phyloP scores from a whole-genome alignment of 2,797 vertebrate genomes.

The Xenopus petersii region DNA sequence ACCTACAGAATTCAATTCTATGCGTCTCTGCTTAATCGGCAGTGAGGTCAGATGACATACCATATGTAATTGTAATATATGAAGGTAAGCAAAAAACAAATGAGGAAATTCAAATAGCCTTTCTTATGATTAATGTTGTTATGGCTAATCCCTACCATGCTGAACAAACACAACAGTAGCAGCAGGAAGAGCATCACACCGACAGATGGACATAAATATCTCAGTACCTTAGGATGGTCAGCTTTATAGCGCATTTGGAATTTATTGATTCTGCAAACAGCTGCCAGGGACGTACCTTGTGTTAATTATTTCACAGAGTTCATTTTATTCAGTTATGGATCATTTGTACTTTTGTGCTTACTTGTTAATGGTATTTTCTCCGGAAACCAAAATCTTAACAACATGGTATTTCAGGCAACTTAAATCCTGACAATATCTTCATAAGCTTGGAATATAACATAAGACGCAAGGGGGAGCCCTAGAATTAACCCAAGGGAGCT shows the following conservation, averaged over 20 bases:
- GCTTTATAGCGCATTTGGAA: conserved; percentile 11
- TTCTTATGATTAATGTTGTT: conserved; percentile 22
- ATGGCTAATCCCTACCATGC: conserved; percentile 26
- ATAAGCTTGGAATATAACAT: no score
- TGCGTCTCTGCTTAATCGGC: no score
- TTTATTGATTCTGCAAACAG: conserved; percentile 29
- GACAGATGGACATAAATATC: conserved; percentile 44
- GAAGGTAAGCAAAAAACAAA: conserved; percentile 7
- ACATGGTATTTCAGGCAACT: no score
- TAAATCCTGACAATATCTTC: no score
- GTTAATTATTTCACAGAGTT: conserved; percentile 6
- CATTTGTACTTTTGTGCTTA: neutral
- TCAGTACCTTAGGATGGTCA: conserved; percentile 24
- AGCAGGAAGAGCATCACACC: conserved; percentile 27
- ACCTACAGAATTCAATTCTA: no score
- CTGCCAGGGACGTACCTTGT: conserved; percentile 16
- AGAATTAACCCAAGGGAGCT: no score
- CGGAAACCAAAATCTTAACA: no score
- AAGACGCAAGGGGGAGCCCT: no score
- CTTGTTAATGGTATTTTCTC: no score
- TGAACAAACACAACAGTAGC: conserved; percentile 34
- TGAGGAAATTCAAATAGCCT: conserved; percentile 15
- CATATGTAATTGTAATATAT: no score
- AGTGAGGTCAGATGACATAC: no score
- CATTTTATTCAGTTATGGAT: neutral